Conservation (phyloP, 2,113 vertebrate species). For the Panthera tigris region DNA sequence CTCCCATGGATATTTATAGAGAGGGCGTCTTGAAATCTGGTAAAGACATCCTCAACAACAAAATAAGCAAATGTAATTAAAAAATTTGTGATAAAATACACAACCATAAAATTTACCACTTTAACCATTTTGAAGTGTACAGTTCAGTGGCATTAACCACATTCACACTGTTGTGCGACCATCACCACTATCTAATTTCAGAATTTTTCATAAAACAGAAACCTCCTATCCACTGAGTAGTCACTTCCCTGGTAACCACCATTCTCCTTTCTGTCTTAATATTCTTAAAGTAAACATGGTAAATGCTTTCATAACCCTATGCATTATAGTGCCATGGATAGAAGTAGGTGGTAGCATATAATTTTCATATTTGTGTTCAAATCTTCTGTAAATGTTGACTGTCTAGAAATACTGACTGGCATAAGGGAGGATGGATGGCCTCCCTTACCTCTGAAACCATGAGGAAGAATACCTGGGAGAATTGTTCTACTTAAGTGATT, state of each 20-base stretch:
- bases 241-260: background rate
- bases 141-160: background rate
- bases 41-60: background rate
- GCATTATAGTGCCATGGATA: background rate
- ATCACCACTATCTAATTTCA: background rate
- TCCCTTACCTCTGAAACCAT: background rate
- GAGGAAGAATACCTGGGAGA: background rate
- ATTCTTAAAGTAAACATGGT: background rate
- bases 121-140: background rate
- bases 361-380: conserved; percentile 26
- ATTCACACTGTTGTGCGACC: background rate
- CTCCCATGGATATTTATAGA: background rate
- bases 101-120: background rate
- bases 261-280: background rate
- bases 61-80: background rate
- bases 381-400: background rate
- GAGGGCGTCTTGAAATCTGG: conserved; percentile 29
- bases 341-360: background rate
- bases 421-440: background rate
- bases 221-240: background rate
- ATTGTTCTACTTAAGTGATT: background rate
- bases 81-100: background rate
- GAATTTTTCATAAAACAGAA: conserved; percentile 34
- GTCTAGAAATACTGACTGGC: background rate
- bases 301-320: background rate